These are phyloP conservation scores for Apus apus DNA, from an alignment of 2,113 vertebrate genomes.

Conservation along the genomic window DNA sequence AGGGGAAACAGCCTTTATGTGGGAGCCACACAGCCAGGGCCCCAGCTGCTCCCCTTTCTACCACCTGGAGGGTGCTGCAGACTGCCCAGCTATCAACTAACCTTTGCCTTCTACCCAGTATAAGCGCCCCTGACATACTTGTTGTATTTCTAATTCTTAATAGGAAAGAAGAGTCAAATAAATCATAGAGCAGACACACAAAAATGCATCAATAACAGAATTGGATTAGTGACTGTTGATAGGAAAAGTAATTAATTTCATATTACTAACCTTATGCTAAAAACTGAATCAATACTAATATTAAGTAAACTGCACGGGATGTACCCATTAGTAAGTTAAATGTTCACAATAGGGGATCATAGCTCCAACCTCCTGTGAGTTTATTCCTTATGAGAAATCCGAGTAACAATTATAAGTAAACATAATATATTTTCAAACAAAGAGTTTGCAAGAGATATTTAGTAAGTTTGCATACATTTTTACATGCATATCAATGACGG, in stretches of 20 bases:
- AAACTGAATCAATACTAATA: not conserved
- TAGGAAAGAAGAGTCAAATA: not conserved
- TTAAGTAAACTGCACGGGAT: not conserved
- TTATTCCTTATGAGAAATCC: not conserved
- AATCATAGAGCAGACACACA: not conserved
- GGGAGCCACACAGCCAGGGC: not conserved
- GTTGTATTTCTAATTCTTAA: not conserved
- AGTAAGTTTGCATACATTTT: not conserved
- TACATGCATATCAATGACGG: not conserved
- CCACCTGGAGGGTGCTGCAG: not conserved
- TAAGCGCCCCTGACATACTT: not conserved
- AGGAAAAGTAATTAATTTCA: constrained; percentile 27
- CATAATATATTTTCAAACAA: not conserved
- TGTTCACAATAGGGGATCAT: not conserved
- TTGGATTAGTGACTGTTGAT: not conserved
- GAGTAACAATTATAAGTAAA: not conserved
- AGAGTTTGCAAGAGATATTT: not conserved
- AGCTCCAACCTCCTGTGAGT: not conserved
- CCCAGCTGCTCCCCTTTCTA: not conserved
- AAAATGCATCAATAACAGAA: not conserved
- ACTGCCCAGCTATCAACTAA: not conserved
- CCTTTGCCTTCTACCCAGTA: not conserved
- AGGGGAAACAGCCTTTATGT: not conserved
- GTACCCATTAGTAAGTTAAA: not conserved
- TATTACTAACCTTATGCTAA: not conserved